Evolutionary conservation across 2,797 vertebrate genomes (phyloP).

Genomic region (Hipposideros larvatus): DNA sequence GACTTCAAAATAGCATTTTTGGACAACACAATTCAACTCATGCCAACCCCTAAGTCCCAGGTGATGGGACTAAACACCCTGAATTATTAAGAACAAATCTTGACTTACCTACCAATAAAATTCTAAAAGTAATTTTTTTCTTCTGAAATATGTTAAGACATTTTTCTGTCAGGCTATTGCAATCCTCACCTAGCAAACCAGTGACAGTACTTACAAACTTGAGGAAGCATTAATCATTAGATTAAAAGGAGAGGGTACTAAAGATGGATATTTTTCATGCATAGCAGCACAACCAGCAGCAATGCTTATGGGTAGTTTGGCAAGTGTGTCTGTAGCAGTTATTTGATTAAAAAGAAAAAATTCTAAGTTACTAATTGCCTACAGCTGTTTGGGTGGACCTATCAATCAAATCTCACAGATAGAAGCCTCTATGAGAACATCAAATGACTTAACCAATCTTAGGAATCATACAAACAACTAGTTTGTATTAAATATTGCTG

Average conservation of each 20-base stretch:
- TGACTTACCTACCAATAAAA: neutral
- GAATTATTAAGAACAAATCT: neutral
- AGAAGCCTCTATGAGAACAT: neutral
- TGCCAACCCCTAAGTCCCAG: neutral
- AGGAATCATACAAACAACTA: neutral
- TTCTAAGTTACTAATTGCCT: neutral
- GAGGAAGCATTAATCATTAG: neutral
- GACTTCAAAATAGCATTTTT: neutral
- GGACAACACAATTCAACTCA: neutral
- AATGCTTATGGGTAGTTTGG: neutral
- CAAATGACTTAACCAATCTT: neutral
- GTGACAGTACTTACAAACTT: neutral
- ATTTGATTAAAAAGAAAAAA: conserved; percentile 4
- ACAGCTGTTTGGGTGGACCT: neutral
- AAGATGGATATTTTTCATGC: neutral
- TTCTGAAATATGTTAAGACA: neutral
- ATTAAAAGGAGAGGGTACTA: neutral
- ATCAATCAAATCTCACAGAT: neutral
- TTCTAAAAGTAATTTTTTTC: neutral
- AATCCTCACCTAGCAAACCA: neutral
- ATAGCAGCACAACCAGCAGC: neutral
- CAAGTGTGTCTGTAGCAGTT: neutral
- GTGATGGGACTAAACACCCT: neutral
- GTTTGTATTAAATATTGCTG: neutral
- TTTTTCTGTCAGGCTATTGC: neutral